Evolutionary conservation across 2,888 invertebrate species (phyloP).

Genomic region (Apotomis betuletana): DNA sequence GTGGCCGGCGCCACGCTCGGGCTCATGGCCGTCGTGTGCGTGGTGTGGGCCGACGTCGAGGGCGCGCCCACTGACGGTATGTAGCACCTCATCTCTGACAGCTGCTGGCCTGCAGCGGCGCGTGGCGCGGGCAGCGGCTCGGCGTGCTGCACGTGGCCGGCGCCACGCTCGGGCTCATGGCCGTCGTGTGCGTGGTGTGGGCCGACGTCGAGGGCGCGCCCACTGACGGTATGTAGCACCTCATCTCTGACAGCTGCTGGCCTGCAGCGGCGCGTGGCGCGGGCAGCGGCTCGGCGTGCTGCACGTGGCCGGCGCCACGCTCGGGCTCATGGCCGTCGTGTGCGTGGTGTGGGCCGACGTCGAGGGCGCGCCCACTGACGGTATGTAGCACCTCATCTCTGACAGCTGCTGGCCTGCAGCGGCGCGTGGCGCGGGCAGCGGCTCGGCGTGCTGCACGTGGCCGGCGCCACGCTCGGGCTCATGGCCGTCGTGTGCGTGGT

Average conservation of each 20-base stretch:
- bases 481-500: slow-evolving; percentile 93
- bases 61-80: slow-evolving; percentile 86
- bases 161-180: slow-evolving; percentile 90
- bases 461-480: slow-evolving; percentile 90
- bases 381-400: slow-evolving; percentile 63
- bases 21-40: slow-evolving; percentile 91
- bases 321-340: slow-evolving; percentile 92
- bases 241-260: slow-evolving; percentile 87
- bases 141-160: slow-evolving; percentile 90
- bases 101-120: slow-evolving; percentile 92
- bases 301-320: slow-evolving; percentile 90
- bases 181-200: slow-evolving; percentile 92
- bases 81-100: slow-evolving; percentile 75
- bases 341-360: slow-evolving; percentile 93
- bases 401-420: slow-evolving; percentile 92
- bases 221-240: slow-evolving; percentile 77
- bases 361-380: slow-evolving; percentile 86
- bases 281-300: slow-evolving; percentile 89
- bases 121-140: slow-evolving; percentile 89
- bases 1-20: slow-evolving; percentile 91
- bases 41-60: slow-evolving; percentile 92
- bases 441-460: slow-evolving; percentile 89
- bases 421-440: slow-evolving; percentile 90
- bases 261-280: slow-evolving; percentile 91
- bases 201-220: slow-evolving; percentile 90